Evolutionary conservation across 2,113 vertebrate species (phyloP).

Genomic region (Theristicus caerulescens): DNA sequence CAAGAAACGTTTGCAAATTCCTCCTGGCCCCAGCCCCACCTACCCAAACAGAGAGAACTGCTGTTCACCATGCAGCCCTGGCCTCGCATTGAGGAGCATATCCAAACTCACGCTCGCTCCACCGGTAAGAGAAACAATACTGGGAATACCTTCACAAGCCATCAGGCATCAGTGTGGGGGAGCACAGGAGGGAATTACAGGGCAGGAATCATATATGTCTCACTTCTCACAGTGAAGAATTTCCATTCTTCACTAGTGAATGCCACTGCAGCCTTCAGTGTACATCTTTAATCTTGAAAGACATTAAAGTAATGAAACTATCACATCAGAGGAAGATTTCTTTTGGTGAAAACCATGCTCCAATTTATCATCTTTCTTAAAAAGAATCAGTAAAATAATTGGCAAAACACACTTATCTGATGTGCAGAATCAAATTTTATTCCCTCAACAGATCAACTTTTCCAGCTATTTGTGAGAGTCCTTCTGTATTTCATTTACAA

Average conservation of each 20-base stretch:
- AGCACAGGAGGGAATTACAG: neutral
- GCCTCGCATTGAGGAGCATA: neutral
- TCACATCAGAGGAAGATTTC: neutral
- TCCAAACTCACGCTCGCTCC: neutral
- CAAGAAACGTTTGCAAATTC: neutral
- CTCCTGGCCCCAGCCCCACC: neutral
- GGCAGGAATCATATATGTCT: neutral
- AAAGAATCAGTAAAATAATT: neutral
- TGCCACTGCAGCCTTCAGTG: neutral
- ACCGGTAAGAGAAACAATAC: neutral
- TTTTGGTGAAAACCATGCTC: neutral
- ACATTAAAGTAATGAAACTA: neutral
- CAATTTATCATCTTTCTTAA: neutral
- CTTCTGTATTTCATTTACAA: neutral
- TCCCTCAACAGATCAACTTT: neutral
- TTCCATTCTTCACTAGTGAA: neutral
- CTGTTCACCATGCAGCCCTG: neutral
- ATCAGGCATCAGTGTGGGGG: neutral
- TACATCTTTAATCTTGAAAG: neutral
- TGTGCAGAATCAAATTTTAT: neutral
- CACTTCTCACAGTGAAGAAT: neutral
- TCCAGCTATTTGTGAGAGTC: neutral
- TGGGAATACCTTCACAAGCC: neutral
- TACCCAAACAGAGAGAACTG: neutral
- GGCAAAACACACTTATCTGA: neutral